These are phyloP conservation scores for Chlamydotis undulata DNA, from an alignment of 2,113 vertebrate species.

Conservation along the genomic window DNA sequence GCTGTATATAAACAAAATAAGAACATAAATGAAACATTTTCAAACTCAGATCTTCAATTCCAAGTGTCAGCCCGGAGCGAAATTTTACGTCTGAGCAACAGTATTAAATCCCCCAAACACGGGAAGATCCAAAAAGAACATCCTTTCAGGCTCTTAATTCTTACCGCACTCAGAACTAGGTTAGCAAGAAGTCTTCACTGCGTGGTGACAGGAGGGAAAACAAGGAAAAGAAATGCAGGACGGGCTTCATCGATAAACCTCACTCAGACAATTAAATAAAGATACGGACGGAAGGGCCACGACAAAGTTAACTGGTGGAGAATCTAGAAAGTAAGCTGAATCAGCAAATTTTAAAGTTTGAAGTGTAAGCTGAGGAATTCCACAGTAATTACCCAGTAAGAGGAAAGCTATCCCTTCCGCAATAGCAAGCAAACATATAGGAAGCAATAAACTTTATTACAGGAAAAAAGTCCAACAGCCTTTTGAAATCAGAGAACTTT, in stretches of 20 bases:
- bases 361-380: neutral
- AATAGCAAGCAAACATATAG: neutral
- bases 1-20: neutral
- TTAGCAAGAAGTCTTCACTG: neutral
- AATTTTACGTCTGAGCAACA: neutral
- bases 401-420: neutral
- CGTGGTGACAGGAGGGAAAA: neutral
- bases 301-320: neutral
- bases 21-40: neutral
- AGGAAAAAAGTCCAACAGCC: neutral
- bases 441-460: slow-evolving; percentile 67
- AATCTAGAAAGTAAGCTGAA: neutral
- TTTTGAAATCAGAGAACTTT: slow-evolving; percentile 31
- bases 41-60: neutral
- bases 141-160: neutral
- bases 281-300: neutral
- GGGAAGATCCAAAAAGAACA: neutral
- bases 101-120: neutral
- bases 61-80: slow-evolving; percentile 41
- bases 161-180: neutral
- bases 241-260: neutral
- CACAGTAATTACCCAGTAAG: neutral
- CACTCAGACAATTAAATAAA: neutral
- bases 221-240: neutral
- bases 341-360: neutral